Conservation (phyloP, 2,113 vertebrate species). For the Eolophus roseicapilla region DNA sequence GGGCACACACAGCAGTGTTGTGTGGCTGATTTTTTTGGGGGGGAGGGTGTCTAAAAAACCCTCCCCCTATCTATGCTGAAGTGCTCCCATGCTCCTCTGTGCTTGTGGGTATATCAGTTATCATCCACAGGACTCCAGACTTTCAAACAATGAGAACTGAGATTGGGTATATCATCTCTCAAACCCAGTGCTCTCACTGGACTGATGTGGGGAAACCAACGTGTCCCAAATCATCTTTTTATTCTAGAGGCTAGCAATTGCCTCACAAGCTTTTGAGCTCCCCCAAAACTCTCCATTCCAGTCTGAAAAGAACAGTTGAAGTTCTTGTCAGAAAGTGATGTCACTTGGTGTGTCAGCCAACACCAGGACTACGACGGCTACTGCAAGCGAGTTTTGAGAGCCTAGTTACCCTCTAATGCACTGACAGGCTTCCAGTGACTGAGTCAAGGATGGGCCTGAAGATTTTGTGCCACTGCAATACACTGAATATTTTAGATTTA, state of each 20-base stretch:
- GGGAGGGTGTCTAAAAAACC: neutral
- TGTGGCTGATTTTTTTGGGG: neutral
- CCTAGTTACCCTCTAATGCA: neutral
- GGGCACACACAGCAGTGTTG: neutral
- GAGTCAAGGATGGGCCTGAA: neutral
- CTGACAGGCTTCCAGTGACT: neutral
- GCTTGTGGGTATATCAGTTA: neutral
- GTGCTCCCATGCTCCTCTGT: neutral
- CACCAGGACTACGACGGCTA: neutral
- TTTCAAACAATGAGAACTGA: neutral
- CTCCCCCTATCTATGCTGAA: neutral
- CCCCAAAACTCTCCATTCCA: neutral
- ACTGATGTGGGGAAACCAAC: neutral
- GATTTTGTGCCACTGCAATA: neutral
- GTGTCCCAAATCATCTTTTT: neutral
- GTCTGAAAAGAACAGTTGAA: neutral
- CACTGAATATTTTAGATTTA: neutral
- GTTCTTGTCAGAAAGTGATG: neutral
- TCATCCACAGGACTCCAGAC: neutral
- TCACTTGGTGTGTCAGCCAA: neutral
- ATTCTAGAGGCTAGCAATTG: neutral
- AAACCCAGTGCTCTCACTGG: neutral
- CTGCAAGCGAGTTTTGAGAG: neutral
- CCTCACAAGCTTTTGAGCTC: neutral
- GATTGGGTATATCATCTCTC: neutral